Evolutionary conservation across 1,140 invertebrate genomes (phyloP).

Genomic region (Carcinoscorpius rotundicauda): DNA sequence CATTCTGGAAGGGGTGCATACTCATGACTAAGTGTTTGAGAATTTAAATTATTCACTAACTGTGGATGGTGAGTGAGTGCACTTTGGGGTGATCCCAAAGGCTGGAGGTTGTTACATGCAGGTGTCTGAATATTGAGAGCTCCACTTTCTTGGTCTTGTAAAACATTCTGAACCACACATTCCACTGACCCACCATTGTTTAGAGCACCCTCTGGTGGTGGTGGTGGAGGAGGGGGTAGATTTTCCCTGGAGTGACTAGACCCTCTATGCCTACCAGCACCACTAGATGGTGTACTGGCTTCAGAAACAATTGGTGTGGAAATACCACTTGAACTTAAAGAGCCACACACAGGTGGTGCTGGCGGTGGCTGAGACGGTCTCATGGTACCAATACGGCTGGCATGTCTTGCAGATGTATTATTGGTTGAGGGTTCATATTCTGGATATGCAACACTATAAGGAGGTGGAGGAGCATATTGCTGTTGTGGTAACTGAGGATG

Average conservation of each 20-base stretch:
- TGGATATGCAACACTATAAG: slow-evolving; percentile 28
- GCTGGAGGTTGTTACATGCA: too few species aligned
- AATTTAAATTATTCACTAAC: too few species aligned
- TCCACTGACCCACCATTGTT: slow-evolving; percentile 8
- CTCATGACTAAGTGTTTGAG: too few species aligned
- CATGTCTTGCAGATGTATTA: slow-evolving; percentile 14
- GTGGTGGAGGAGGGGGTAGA: slow-evolving; percentile 68
- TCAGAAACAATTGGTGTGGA: slow-evolving; percentile 36
- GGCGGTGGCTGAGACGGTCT: slow-evolving; percentile 22
- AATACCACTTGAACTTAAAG: slow-evolving; percentile 33
- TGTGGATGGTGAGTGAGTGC: too few species aligned
- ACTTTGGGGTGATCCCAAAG: too few species aligned
- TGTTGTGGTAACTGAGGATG: slow-evolving; percentile 21
- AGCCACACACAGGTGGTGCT: slow-evolving; percentile 23
- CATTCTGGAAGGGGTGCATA: too few species aligned
- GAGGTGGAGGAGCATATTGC: slow-evolving; percentile 19
- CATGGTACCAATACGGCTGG: slow-evolving; percentile 9
- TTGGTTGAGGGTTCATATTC: slow-evolving; percentile 24
- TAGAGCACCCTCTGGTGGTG: slow-evolving; percentile 46
- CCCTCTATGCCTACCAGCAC: slow-evolving; percentile 42
- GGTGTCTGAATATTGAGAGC: too few species aligned
- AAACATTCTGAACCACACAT: too few species aligned
- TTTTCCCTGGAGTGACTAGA: slow-evolving; percentile 42
- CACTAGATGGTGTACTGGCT: slow-evolving; percentile 51
- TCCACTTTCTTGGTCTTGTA: too few species aligned